These are phyloP conservation scores for Cervus canadensis DNA, from an alignment of 2,113 vertebrate species.

Conservation along the genomic window DNA sequence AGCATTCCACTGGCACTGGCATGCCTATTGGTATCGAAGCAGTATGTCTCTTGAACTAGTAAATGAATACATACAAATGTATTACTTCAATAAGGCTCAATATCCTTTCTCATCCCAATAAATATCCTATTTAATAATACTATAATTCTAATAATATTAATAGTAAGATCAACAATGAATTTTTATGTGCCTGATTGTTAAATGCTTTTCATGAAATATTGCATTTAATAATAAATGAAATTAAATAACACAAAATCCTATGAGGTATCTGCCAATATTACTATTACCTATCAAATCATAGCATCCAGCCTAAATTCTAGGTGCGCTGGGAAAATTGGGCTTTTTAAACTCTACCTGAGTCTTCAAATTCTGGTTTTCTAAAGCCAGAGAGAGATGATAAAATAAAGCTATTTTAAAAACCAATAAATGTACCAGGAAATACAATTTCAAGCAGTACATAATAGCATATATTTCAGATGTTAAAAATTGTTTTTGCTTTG, in stretches of 20 bases:
- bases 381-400: neutral
- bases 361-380: neutral
- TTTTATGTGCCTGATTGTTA: neutral
- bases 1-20: accelerated
- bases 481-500: neutral
- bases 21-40: neutral
- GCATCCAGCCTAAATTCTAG: neutral
- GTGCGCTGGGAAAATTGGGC: neutral
- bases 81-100: neutral
- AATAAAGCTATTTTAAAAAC: neutral
- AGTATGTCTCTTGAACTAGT: neutral
- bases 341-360: neutral
- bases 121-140: neutral
- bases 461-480: neutral
- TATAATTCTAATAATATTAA: neutral
- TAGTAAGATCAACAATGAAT: neutral
- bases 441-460: neutral
- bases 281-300: neutral
- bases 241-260: neutral
- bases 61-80: neutral
- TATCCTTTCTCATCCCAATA: neutral
- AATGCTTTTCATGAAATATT: neutral
- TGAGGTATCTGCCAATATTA: neutral
- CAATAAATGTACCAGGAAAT: neutral
- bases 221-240: neutral